Conservation (phyloP, 2,888 invertebrate species). For the Amphipoea lucens region DNA sequence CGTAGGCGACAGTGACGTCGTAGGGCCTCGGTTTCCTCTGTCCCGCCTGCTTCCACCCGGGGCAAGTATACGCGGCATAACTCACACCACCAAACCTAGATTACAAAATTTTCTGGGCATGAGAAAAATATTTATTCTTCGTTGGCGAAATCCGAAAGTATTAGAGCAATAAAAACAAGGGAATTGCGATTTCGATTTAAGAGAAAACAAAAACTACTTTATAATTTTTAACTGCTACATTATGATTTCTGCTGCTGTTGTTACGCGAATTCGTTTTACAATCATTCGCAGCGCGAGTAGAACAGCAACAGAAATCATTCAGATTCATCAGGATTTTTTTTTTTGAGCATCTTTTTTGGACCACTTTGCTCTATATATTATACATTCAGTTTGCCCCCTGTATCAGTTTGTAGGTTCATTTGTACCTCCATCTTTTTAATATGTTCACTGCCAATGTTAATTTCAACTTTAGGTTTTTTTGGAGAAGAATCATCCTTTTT, state of each 20-base stretch:
- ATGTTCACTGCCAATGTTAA: constrained; percentile 94
- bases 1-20: constrained; percentile 94
- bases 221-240: background rate
- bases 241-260: background rate
- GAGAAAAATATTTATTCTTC: background rate
- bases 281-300: background rate
- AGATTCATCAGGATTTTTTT: background rate
- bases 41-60: constrained; percentile 85
- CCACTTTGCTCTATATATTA: background rate
- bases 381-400: background rate
- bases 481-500: constrained; percentile 89
- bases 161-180: background rate
- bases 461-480: constrained; percentile 92
- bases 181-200: background rate
- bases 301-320: background rate
- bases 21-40: constrained; percentile 90
- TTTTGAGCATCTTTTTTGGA: background rate
- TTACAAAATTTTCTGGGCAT: background rate
- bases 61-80: constrained; percentile 94
- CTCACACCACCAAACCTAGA: constrained; percentile 93
- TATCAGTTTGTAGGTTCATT: background rate
- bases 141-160: background rate
- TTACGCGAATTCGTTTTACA: background rate
- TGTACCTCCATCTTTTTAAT: constrained; percentile 94
- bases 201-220: background rate